Percentiles rank a stretch among this genome's conserved stretches.
phyloP scores from a whole-genome alignment of 2,888 invertebrate species.

The Poecilobothrus nobilitatus region DNA sequence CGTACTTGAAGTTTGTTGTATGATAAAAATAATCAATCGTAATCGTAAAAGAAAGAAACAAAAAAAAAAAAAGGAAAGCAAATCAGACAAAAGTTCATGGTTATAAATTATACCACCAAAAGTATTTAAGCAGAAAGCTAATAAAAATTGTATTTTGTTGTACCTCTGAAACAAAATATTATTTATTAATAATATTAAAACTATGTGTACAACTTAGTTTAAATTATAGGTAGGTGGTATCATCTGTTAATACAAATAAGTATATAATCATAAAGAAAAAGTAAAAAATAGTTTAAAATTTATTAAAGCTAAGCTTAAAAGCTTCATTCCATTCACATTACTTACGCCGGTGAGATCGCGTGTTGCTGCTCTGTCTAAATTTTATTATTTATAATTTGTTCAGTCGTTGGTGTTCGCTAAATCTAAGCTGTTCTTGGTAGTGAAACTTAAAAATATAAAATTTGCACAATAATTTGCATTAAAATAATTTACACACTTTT shows the following conservation, averaged over 20 bases:
- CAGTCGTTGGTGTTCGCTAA: not conserved
- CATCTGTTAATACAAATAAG: not conserved
- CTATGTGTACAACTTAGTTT: too few species aligned
- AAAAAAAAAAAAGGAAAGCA: not conserved
- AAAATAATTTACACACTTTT: not conserved
- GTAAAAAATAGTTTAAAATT: not conserved
- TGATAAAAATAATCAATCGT: not conserved
- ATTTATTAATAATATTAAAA: not conserved
- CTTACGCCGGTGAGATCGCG: conserved; percentile 6
- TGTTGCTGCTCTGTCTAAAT: not conserved
- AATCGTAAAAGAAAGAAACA: too few species aligned
- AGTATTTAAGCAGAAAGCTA: not conserved
- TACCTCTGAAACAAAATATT: too few species aligned
- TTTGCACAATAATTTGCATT: not conserved
- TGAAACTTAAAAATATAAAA: not conserved
- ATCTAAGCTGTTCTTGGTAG: not conserved
- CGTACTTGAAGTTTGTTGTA: not conserved
- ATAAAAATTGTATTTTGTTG: not conserved
- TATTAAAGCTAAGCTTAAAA: not conserved
- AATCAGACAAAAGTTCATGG: not conserved
- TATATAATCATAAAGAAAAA: not conserved
- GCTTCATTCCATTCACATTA: conserved; percentile 2
- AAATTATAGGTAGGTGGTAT: too few species aligned
- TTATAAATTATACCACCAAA: not conserved
- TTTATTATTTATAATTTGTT: not conserved